Conservation (phyloP, 2,888 invertebrate genomes). For the Nymphalis c-album region DNA sequence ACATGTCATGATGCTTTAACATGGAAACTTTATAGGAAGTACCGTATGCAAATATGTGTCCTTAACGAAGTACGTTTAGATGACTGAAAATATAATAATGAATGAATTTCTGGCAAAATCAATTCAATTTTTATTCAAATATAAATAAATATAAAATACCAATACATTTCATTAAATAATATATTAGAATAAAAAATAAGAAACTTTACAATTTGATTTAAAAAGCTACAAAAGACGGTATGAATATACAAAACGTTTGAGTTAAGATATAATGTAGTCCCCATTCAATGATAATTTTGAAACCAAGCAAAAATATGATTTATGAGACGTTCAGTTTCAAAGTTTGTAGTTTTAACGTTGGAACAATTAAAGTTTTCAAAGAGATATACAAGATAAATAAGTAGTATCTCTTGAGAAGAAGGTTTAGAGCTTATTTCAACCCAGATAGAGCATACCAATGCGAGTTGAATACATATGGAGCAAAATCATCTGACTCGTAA, state of each 20-base stretch:
- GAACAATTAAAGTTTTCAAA: constrained; percentile 40
- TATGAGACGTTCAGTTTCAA: background rate
- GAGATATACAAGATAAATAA: constrained; percentile 38
- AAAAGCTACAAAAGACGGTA: background rate
- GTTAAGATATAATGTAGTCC: background rate
- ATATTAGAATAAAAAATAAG: no score
- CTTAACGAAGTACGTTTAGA: constrained; percentile 22
- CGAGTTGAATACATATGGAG: no score
- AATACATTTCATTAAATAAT: background rate
- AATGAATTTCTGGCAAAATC: background rate
- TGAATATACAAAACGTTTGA: background rate
- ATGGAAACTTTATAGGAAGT: constrained; percentile 68
- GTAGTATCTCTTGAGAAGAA: no score
- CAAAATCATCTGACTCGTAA: no score
- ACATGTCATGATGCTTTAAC: constrained; percentile 68
- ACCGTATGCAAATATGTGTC: constrained; percentile 50
- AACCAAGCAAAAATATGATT: background rate
- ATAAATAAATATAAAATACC: background rate
- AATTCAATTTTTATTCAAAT: background rate
- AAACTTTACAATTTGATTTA: background rate
- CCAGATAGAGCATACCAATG: no score
- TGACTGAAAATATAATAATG: constrained; percentile 19
- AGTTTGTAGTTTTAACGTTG: constrained; percentile 20
- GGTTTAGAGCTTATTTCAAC: no score
- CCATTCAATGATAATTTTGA: background rate